Percentiles rank a stretch among this genome's conserved stretches.
Conservation (phyloP, 1,140 invertebrate genomes). For the Papilio machaon region DNA sequence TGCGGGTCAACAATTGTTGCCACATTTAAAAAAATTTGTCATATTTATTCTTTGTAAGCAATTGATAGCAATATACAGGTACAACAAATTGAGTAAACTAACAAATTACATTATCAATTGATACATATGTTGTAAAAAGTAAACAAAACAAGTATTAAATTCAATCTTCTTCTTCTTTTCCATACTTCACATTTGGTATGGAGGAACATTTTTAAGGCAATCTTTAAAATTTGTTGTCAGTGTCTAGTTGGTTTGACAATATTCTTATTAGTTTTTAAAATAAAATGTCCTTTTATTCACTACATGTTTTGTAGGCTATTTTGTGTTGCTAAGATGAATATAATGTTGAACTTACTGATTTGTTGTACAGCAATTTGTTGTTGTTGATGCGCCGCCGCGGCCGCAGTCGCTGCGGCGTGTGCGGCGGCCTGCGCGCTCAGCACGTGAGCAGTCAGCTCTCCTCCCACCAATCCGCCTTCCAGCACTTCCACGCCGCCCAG, state of each 20-base stretch:
- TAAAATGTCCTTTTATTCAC: background rate
- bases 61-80: too few relatives aligned
- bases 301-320: background rate
- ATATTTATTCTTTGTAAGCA: background rate
- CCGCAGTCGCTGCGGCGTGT: conserved; percentile 68
- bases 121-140: too few relatives aligned
- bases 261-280: background rate
- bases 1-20: background rate
- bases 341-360: conserved; percentile 63
- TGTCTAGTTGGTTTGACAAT: too few relatives aligned
- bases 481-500: conserved; percentile 76
- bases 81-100: too few relatives aligned
- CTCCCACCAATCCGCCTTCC: conserved; percentile 70
- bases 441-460: conserved; percentile 75
- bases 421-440: conserved; percentile 74
- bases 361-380: conserved; percentile 74
- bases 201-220: too few relatives aligned
- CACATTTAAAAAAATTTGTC: background rate
- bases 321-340: background rate
- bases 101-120: too few relatives aligned
- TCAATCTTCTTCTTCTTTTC: too few relatives aligned
- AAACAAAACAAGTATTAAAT: too few relatives aligned
- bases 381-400: conserved; percentile 65
- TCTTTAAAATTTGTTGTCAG: too few relatives aligned
- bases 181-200: too few relatives aligned